phyloP scores from a whole-genome alignment of 2,888 invertebrate species.

The Scaeva pyrastri region DNA sequence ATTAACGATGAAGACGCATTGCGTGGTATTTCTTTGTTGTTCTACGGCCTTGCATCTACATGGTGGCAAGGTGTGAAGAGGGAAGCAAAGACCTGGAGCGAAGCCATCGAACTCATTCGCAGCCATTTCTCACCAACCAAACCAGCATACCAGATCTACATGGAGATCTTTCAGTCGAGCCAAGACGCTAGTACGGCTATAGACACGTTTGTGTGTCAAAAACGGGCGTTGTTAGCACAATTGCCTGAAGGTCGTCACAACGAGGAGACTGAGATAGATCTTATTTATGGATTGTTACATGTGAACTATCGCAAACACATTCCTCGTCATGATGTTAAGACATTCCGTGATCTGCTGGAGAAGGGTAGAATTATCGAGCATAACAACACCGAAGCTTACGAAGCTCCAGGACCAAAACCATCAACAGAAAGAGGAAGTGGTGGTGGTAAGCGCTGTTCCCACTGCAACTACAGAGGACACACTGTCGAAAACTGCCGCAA shows the following conservation, averaged over 20 bases:
- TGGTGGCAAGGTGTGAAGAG: slow-evolving; percentile 83
- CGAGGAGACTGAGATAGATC: slow-evolving; percentile 81
- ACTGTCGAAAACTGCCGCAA: slow-evolving; percentile 80
- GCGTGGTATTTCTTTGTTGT: slow-evolving; percentile 80
- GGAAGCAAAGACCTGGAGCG: slow-evolving; percentile 81
- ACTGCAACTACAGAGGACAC: slow-evolving; percentile 81
- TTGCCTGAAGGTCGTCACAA: slow-evolving; percentile 81
- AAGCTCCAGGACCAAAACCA: slow-evolving; percentile 42
- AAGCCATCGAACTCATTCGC: slow-evolving; percentile 80
- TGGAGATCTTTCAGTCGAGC: slow-evolving; percentile 81
- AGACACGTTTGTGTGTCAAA: slow-evolving; percentile 81
- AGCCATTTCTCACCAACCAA: slow-evolving; percentile 82
- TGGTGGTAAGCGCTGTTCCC: slow-evolving; percentile 79
- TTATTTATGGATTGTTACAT: slow-evolving; percentile 81
- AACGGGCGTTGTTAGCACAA: slow-evolving; percentile 81
- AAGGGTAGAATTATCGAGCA: slow-evolving; percentile 81
- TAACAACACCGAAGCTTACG: slow-evolving; percentile 78
- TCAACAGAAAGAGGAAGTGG: slow-evolving; percentile 77
- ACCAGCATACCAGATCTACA: slow-evolving; percentile 81
- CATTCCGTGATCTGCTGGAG: slow-evolving; percentile 81
- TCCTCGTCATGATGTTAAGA: slow-evolving; percentile 78
- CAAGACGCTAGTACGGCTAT: slow-evolving; percentile 79
- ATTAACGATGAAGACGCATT: slow-evolving; percentile 81
- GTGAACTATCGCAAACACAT: slow-evolving; percentile 81
- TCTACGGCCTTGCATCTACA: slow-evolving; percentile 80